Conservation (phyloP, 92 coral and sea anemone genomes). For the Phenganax stokvisi region DNA sequence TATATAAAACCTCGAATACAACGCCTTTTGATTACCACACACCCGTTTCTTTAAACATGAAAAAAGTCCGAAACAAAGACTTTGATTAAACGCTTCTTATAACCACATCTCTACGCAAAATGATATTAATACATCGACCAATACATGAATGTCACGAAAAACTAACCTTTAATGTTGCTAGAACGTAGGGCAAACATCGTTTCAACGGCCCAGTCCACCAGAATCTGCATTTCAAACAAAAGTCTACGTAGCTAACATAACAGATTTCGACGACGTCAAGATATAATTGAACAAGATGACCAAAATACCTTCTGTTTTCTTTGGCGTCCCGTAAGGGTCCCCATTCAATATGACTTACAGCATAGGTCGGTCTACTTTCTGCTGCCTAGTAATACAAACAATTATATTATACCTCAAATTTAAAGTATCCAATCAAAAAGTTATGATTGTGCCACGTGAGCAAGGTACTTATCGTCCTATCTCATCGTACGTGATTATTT, state of each 20-base stretch:
- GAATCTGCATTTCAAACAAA: constrained; percentile 44
- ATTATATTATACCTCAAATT: too few species aligned
- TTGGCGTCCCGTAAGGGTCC: constrained; percentile 92
- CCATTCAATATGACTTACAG: constrained; percentile 75
- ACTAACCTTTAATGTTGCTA: constrained; percentile 61
- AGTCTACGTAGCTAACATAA: too few species aligned
- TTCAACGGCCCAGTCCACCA: constrained; percentile 85
- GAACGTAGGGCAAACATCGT: constrained; percentile 69
- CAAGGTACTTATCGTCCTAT: too few species aligned
- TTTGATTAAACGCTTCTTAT: neutral
- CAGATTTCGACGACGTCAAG: neutral
- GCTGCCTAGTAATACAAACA: constrained; percentile 46
- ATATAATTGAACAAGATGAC: neutral
- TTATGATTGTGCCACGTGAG: too few species aligned
- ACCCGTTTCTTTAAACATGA: too few species aligned
- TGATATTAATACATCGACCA: neutral
- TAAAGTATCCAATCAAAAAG: too few species aligned
- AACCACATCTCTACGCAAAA: neutral
- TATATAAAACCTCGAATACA: too few species aligned
- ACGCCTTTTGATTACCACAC: too few species aligned
- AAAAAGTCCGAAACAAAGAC: too few species aligned
- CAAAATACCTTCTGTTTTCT: constrained; percentile 69
- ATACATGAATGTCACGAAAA: neutral
- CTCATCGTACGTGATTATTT: too few species aligned
- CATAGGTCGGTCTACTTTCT: constrained; percentile 84